phyloP scores from a whole-genome alignment of 2,797 vertebrate genomes.

The Poecile montanus region DNA sequence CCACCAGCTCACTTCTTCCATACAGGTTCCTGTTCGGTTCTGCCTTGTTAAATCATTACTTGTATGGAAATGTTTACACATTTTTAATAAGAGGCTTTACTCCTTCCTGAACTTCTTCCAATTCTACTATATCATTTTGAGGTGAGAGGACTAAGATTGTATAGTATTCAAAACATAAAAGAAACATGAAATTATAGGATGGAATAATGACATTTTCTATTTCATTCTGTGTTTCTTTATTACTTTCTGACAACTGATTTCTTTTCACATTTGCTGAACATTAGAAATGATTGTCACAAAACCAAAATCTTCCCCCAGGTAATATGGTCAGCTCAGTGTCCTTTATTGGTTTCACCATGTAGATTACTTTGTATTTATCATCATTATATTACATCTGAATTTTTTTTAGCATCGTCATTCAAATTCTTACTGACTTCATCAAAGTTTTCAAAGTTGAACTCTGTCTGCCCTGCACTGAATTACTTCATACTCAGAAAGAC shows the following conservation, averaged over 20 bases:
- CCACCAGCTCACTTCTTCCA: not conserved
- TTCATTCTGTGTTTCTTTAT: not conserved
- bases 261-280: not conserved
- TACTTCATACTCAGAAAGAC: not conserved
- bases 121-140: not conserved
- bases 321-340: not conserved
- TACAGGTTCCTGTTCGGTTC: not conserved
- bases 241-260: not conserved
- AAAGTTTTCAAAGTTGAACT: not conserved
- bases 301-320: not conserved
- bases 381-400: not conserved
- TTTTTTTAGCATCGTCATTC: not conserved
- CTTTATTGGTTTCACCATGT: not conserved
- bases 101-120: not conserved
- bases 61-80: not conserved
- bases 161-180: not conserved
- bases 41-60: not conserved
- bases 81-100: not conserved
- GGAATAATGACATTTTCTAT: not conserved
- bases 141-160: rapidly evolving
- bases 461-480: not conserved
- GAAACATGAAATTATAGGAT: not conserved
- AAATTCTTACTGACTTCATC: not conserved
- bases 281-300: not conserved
- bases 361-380: not conserved